Evolutionary conservation across 2,113 vertebrate genomes (phyloP).

Genomic region (Syngnathoides biaculeatus): DNA sequence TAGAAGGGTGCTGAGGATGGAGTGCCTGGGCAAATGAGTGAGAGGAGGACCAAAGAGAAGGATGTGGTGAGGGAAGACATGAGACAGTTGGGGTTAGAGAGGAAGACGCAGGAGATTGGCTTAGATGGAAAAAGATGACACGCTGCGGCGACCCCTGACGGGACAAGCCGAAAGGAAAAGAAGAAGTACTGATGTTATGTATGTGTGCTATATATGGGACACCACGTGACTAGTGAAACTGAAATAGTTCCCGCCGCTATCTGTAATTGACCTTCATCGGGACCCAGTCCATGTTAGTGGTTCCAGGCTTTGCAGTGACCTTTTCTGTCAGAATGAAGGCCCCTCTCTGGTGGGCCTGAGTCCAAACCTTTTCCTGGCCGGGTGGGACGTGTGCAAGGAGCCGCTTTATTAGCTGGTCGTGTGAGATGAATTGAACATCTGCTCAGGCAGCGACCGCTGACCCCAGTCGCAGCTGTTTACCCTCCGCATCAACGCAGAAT

Average conservation of each 20-base stretch:
- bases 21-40: no score
- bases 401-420: conserved; percentile 61
- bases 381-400: conserved; percentile 54
- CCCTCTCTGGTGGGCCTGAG: conserved; percentile 50
- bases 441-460: conserved; percentile 58
- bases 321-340: conserved; percentile 47
- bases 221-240: background rate
- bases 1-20: no score
- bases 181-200: background rate
- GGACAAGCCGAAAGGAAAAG: no score
- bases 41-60: no score
- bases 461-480: conserved; percentile 68
- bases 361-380: conserved; percentile 50
- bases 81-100: no score
- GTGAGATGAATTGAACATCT: conserved; percentile 73
- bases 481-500: conserved; percentile 60
- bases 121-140: no score
- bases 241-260: conserved; percentile 1
- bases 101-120: no score
- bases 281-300: conserved; percentile 4
- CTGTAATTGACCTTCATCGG: conserved; percentile 28
- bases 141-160: no score
- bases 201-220: background rate
- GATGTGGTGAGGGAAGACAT: no score
- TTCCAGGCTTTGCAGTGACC: conserved; percentile 26